phyloP scores from a whole-genome alignment of 2,797 vertebrate species.

The Notamacropus eugenii region DNA sequence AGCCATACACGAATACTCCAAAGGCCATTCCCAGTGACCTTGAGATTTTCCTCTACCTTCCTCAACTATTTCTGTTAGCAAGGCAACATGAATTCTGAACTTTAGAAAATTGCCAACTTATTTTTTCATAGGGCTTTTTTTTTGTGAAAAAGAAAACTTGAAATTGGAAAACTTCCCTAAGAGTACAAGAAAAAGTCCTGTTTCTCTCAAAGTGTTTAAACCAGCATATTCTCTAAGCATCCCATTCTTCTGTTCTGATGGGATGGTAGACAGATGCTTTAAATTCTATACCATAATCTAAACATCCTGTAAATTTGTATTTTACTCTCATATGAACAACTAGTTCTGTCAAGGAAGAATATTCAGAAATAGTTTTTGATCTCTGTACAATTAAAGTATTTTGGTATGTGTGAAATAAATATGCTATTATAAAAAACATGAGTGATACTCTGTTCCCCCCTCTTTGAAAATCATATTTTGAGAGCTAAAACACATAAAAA shows the following conservation, averaged over 20 bases:
- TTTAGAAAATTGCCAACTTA: slow-evolving; percentile 73
- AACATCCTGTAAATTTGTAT: slow-evolving; percentile 57
- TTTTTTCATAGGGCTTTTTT: slow-evolving; percentile 75
- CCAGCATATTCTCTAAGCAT: slow-evolving; percentile 44
- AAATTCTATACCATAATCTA: slow-evolving; percentile 52
- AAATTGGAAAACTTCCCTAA: slow-evolving; percentile 47
- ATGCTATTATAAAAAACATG: slow-evolving; percentile 35
- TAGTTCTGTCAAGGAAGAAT: slow-evolving; percentile 56
- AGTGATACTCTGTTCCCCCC: slow-evolving; percentile 44
- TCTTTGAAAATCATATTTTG: slow-evolving; percentile 26
- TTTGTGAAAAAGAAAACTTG: slow-evolving; percentile 53
- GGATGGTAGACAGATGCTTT: slow-evolving; percentile 57
- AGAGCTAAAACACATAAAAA: slow-evolving; percentile 51
- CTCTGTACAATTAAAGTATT: slow-evolving; percentile 54
- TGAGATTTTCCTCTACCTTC: slow-evolving; percentile 84
- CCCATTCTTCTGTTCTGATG: slow-evolving; percentile 47
- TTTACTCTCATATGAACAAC: slow-evolving; percentile 57
- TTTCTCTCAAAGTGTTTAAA: slow-evolving; percentile 67
- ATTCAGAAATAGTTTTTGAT: slow-evolving; percentile 53
- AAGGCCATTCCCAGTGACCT: slow-evolving; percentile 87
- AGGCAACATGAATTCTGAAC: slow-evolving; percentile 77
- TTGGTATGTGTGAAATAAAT: slow-evolving; percentile 55
- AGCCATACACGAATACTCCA: slow-evolving; percentile 88
- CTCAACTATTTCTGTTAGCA: slow-evolving; percentile 76
- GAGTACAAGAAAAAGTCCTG: slow-evolving; percentile 20